These are phyloP conservation scores for Acrossocheilus wenchowensis DNA, from an alignment of 2,797 vertebrate genomes.

Conservation along the genomic window DNA sequence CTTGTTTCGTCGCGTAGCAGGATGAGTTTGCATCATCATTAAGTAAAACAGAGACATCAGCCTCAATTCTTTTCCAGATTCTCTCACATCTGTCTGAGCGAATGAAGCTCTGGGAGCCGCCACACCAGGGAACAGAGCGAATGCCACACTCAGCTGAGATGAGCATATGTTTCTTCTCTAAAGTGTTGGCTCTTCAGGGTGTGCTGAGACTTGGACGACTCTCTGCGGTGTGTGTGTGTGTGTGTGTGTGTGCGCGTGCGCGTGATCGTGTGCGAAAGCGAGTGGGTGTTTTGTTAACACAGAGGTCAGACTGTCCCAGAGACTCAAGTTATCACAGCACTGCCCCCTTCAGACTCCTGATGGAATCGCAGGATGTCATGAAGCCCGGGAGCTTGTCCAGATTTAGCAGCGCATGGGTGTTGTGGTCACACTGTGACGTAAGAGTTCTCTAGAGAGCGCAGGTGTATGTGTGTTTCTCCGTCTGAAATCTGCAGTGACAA, in stretches of 20 bases:
- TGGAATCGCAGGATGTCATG: slow-evolving; percentile 15
- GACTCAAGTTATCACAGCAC: slow-evolving; percentile 41
- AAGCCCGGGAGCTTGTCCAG: slow-evolving; percentile 16
- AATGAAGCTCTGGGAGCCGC: slow-evolving; percentile 11
- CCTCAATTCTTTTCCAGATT: slow-evolving; percentile 43
- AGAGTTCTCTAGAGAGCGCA: slow-evolving; percentile 34
- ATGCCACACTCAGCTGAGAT: slow-evolving; percentile 27
- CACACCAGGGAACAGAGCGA: slow-evolving; percentile 5
- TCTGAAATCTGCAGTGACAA: slow-evolving; percentile 68
- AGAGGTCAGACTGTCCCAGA: slow-evolving; percentile 47
- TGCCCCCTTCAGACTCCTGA: slow-evolving; percentile 39
- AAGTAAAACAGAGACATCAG: slow-evolving; percentile 58
- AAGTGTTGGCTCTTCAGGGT: slow-evolving; percentile 44
- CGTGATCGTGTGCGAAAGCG: slow-evolving; percentile 24
- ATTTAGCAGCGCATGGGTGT: slow-evolving; percentile 5
- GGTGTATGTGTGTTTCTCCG: slow-evolving; percentile 29
- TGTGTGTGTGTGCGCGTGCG: slow-evolving; percentile 17
- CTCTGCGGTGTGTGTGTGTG: slow-evolving; percentile 12
- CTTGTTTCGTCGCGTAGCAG: slow-evolving; percentile 39
- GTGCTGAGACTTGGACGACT: slow-evolving; percentile 38
- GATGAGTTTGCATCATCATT: slow-evolving; percentile 43
- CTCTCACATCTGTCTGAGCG: slow-evolving; percentile 57
- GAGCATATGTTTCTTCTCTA: slow-evolving; percentile 45
- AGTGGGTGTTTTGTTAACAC: slow-evolving; percentile 48
- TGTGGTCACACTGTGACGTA: not conserved